Percentiles rank a stretch among this genome's conserved stretches.
Evolutionary conservation across 2,888 invertebrate genomes (phyloP).

Genomic region (Trypoxylon attenuatum): DNA sequence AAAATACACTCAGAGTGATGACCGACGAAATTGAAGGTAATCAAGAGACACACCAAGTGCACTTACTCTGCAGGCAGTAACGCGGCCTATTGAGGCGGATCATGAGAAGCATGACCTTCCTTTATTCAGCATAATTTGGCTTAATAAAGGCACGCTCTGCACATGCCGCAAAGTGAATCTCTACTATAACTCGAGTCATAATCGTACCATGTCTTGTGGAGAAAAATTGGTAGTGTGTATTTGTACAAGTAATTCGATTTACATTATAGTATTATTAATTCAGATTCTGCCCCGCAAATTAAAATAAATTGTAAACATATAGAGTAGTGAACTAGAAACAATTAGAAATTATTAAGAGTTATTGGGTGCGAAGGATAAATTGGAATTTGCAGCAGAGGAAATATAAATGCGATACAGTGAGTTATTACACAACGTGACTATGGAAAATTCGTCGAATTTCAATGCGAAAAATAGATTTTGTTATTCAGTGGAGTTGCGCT

Average conservation of each 20-base stretch:
- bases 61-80: constrained; percentile 27
- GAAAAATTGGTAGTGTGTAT: neutral
- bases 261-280: too few species aligned
- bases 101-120: constrained; percentile 19
- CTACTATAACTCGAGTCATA: too few species aligned
- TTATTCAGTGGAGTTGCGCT: neutral
- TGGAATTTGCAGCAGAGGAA: neutral
- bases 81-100: constrained; percentile 31
- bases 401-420: too few species aligned
- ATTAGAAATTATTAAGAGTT: too few species aligned
- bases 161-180: constrained; percentile 14
- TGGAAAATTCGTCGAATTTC: neutral
- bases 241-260: neutral
- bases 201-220: too few species aligned
- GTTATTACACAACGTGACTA: too few species aligned
- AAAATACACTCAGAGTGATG: neutral
- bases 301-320: too few species aligned
- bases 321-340: too few species aligned
- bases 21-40: neutral
- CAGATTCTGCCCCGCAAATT: too few species aligned
- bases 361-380: too few species aligned
- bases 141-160: neutral
- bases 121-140: constrained; percentile 22
- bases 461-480: neutral
- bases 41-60: neutral